Evolutionary conservation across 2,888 invertebrate genomes (phyloP).

Genomic region (Anaspis maculata): DNA sequence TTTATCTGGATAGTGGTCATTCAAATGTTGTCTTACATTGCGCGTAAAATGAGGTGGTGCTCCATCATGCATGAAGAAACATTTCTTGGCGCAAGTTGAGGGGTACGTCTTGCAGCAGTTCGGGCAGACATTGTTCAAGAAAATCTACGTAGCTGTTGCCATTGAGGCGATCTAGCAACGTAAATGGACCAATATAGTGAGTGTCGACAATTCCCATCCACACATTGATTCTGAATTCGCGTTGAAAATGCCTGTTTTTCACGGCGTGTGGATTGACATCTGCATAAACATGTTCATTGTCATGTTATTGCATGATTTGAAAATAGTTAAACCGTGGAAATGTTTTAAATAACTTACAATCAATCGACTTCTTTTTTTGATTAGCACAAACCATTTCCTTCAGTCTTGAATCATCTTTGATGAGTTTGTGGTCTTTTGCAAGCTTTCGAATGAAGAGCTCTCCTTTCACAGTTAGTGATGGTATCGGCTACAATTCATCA

Average conservation of each 20-base stretch:
- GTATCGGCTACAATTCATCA: too few species aligned
- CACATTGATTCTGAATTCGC: background rate
- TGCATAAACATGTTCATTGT: background rate
- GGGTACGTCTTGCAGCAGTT: background rate
- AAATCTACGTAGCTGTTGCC: background rate
- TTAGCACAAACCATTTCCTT: too few species aligned
- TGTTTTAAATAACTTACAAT: too few species aligned
- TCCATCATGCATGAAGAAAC: background rate
- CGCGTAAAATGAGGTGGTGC: slow-evolving; percentile 1
- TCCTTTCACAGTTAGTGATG: too few species aligned
- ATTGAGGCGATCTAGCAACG: background rate
- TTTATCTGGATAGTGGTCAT: background rate
- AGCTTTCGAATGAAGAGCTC: too few species aligned
- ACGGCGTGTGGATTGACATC: background rate
- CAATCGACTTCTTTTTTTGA: too few species aligned
- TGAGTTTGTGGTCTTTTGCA: too few species aligned
- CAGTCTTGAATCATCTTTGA: too few species aligned
- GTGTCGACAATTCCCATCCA: background rate
- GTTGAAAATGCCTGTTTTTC: background rate
- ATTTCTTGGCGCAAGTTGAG: background rate
- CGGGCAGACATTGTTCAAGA: background rate
- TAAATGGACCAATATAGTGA: background rate
- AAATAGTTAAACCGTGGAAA: too few species aligned
- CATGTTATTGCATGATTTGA: too few species aligned
- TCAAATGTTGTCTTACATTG: background rate